Evolutionary conservation across 1,140 invertebrate genomes (phyloP), one percentile per base, ranked within the genome.

Genomic region (Pseudomyrmex flavicornis): DNA sequence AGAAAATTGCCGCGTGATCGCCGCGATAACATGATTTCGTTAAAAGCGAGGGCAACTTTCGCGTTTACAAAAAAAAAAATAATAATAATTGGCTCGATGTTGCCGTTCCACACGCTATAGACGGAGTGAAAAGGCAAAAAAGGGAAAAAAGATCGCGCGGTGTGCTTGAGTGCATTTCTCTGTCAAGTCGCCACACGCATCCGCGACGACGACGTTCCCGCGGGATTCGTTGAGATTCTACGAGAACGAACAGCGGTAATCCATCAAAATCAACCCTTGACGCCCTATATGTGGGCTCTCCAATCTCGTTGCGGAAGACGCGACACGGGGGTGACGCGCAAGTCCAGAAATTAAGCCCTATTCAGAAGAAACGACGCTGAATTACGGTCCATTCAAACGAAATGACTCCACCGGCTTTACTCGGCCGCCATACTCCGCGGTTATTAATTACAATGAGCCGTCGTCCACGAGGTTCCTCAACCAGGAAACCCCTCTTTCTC

Each of bases 371-470:
- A 89, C 86, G 83, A 89, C 90, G 61, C 89, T 91, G 91, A 93
- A 93, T 93, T 93, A 93, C 90, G 89, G 83, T 69, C 88, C 89
- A 93, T 93, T 93, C 92, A 93, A 69, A 44, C 84, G 59, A 84
- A 87, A 87, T 84, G 89, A 85, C 90, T 80, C 66, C 82, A 66
- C 85, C 58, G 66, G 84, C 82, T 90, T 86, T 85, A 70, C 35
- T 76, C 54, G 75, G 72, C 62, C 80, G 73, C 54, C 35, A 58
- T 17, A 56, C 75, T 76, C 90, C 65, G 68, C 44, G 56, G 87
- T 88, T 91, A 93, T 93, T 92, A 93, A 93, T 93, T 93, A 91
- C 91, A 89, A 91, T 88, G 86, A 91, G 82, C 87, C 84, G 48
- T 69, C 82, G 20, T 82, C 82, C 46, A 63, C 48, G 62, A 46